These are phyloP conservation scores for Luscinia luscinia DNA, from an alignment of 2,797 vertebrate genomes.

Conservation along the genomic window DNA sequence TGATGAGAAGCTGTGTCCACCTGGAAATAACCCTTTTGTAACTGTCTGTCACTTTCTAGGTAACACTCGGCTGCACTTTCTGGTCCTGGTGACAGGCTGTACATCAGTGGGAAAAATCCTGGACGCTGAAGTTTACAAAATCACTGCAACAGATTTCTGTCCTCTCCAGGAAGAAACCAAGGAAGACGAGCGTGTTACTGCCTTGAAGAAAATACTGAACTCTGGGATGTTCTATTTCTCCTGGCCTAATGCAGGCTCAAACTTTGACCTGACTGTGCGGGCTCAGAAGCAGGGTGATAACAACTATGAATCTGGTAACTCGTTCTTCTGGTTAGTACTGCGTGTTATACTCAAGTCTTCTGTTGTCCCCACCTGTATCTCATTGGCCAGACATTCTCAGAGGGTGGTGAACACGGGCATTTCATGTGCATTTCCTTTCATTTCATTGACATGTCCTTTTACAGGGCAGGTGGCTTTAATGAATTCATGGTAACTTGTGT, in stretches of 20 bases:
- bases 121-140: slow-evolving; percentile 82
- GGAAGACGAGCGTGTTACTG: slow-evolving; percentile 77
- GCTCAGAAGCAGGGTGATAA: slow-evolving; percentile 78
- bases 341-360: neutral
- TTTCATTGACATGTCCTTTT: neutral
- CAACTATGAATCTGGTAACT: slow-evolving; percentile 73
- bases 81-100: slow-evolving; percentile 83
- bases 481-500: neutral
- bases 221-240: slow-evolving; percentile 83
- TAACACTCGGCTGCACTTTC: slow-evolving; percentile 74
- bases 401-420: neutral
- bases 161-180: slow-evolving; percentile 80
- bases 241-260: slow-evolving; percentile 77
- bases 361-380: neutral
- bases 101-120: slow-evolving; percentile 80
- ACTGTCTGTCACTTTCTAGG: slow-evolving; percentile 72
- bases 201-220: slow-evolving; percentile 79
- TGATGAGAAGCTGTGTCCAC: neutral
- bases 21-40: slow-evolving; percentile 49
- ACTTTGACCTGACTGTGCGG: slow-evolving; percentile 80
- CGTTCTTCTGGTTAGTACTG: slow-evolving; percentile 82
- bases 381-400: neutral
- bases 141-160: slow-evolving; percentile 80
- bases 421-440: neutral
- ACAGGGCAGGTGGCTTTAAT: neutral